Conservation (phyloP, 2,888 invertebrate species). For the Cataglyphis livida region DNA sequence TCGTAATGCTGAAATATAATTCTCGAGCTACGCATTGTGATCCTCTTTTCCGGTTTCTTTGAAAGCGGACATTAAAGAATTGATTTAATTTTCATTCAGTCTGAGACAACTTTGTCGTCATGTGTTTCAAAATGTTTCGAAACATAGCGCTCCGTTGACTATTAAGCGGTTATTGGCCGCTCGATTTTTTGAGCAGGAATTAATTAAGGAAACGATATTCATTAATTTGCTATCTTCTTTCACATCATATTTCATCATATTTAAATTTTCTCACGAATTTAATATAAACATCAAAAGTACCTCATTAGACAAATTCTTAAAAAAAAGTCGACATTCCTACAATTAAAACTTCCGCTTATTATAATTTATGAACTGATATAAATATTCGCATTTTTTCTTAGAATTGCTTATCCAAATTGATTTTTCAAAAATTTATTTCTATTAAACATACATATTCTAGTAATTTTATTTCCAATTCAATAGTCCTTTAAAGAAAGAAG, state of each 20-base stretch:
- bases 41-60: slow-evolving; percentile 20
- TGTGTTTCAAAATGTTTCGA: slow-evolving; percentile 52
- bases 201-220: slow-evolving; percentile 53
- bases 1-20: slow-evolving; percentile 64
- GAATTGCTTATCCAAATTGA: background rate
- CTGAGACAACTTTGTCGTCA: slow-evolving; percentile 56
- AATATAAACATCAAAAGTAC: background rate
- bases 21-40: slow-evolving; percentile 6
- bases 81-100: slow-evolving; percentile 56
- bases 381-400: slow-evolving; percentile 5
- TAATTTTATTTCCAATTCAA: background rate
- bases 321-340: background rate
- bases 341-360: background rate
- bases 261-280: slow-evolving; percentile 7
- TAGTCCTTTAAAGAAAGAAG: background rate
- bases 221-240: slow-evolving; percentile 11
- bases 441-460: background rate
- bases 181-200: slow-evolving; percentile 13
- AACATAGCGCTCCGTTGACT: slow-evolving; percentile 31
- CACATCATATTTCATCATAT: background rate
- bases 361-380: background rate
- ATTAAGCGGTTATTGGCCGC: slow-evolving; percentile 32
- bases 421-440: background rate
- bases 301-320: background rate
- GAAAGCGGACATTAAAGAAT: slow-evolving; percentile 38